Base-by-base conservation (phyloP, 2,113 vertebrate genomes). In the Mugil cephalus region DNA sequence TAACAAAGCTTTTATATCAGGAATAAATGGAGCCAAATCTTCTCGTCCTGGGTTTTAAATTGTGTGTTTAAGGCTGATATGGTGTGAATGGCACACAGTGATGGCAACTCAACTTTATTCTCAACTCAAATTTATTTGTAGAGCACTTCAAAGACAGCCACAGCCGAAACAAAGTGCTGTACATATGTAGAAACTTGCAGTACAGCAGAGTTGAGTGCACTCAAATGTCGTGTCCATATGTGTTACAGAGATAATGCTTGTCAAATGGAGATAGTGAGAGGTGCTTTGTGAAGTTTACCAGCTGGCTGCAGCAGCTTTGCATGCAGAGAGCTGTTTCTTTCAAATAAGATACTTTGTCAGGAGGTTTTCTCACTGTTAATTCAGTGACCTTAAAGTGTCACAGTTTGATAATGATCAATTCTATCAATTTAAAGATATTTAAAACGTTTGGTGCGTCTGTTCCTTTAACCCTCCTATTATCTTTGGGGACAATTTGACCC, bases 231-330 rank as follows among this genome's bases (percentile, higher is more conserved):
- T 51, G 42, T 66, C 59, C 46, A 53, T 24, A 52, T 74, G 64
- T 55, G 55, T 54, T 38, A 15, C 51, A 24, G 52, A 77, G 63
- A 72, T 60, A n/a, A 60, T 24, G 47, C 58, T 65, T 8, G 47
- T 35, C 65, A 52, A 74, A 15, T 17, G 56, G 71, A 52, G 60
- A 79, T 40, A n/a, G 58, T 48, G 69, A 51, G 4, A 3, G 2
- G 10, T 58, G 73, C 74, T 74, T 83, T 61, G 62, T 8, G 4
- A 30, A 17, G 52, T 9, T 58, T 4, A 19, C 7, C 47, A 54
- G 47, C 18, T 4, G 11, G 43, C 60, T 52, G 75, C 76, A 60
- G 67, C 70, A 74, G 78, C 60, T 75, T 74, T 61, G 59, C 18
- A 39, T 60, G 34, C 43, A 36, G 38, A 24, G 50, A 55, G 19